Conservation (phyloP, 1,140 invertebrate genomes). For the Cotesia vestalis region DNA sequence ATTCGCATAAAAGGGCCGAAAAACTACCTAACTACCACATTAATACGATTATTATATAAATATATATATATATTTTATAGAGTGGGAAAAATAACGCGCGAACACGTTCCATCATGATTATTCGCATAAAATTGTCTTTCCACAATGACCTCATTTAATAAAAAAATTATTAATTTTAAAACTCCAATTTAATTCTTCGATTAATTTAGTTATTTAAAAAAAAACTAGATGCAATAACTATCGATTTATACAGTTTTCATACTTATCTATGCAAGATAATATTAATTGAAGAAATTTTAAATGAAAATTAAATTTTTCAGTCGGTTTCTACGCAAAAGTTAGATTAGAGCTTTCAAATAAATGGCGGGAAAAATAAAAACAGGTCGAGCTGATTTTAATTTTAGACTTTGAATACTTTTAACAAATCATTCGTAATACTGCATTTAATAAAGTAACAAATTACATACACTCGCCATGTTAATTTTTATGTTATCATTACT, state of each 20-base stretch:
- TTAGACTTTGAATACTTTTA: slow-evolving; percentile 22
- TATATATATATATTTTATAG: not conserved
- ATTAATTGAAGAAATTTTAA: no score
- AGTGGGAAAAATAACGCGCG: slow-evolving; percentile 8
- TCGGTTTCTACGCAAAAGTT: no score
- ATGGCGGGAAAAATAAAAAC: slow-evolving; percentile 14
- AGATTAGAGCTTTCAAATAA: slow-evolving; percentile 12
- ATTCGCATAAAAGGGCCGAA: slow-evolving; percentile 34
- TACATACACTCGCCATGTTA: slow-evolving; percentile 20
- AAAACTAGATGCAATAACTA: no score
- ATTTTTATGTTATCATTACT: slow-evolving; percentile 31
- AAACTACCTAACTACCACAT: not conserved
- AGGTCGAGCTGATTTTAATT: slow-evolving; percentile 32
- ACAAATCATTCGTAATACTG: slow-evolving; percentile 21
- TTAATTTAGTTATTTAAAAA: no score
- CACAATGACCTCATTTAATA: no score
- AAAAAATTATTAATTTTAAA: no score
- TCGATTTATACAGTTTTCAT: no score
- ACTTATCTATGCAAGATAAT: no score
- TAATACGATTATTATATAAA: not conserved
- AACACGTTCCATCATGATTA: not conserved
- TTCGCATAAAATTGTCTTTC: not conserved
- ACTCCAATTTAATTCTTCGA: no score
- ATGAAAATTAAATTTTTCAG: no score
- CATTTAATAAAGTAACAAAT: slow-evolving; percentile 7